Conservation (phyloP, 2,797 vertebrate species). For the Coregonus ussuriensis region DNA sequence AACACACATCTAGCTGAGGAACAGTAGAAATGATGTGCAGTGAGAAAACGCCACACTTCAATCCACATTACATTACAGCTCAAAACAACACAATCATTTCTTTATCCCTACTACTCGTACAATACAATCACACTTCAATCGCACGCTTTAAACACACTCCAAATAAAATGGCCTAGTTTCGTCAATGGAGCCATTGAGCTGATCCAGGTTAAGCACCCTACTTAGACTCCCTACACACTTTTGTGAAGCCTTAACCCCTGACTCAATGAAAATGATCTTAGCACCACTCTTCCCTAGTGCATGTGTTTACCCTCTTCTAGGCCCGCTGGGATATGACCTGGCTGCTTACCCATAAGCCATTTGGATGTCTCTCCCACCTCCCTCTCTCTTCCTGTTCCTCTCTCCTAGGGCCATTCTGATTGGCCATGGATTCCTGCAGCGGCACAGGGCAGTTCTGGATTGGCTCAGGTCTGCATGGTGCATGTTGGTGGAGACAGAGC, state of each 20-base stretch:
- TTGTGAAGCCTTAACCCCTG: slow-evolving; percentile 13
- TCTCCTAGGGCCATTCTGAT: slow-evolving; percentile 24
- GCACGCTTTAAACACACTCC: not conserved
- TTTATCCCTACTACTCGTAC: not conserved
- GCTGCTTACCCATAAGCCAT: slow-evolving; percentile 9
- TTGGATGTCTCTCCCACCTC: slow-evolving; percentile 18
- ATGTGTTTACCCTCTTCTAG: slow-evolving; percentile 25
- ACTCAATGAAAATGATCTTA: slow-evolving; percentile 24
- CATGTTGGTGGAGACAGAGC: not conserved
- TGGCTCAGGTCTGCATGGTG: no score
- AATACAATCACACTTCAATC: not conserved
- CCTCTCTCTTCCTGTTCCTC: slow-evolving; percentile 23
- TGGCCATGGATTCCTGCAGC: not conserved
- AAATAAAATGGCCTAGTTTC: not conserved
- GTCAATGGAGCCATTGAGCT: not conserved
- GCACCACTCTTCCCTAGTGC: slow-evolving; percentile 4
- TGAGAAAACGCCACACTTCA: not conserved
- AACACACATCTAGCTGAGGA: not conserved
- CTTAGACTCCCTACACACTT: not conserved
- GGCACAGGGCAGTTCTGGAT: not conserved
- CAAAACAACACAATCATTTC: slow-evolving; percentile 9
- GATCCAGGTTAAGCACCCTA: not conserved
- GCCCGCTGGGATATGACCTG: slow-evolving; percentile 26
- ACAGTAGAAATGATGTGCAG: slow-evolving; percentile 27
- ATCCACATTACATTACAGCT: slow-evolving; percentile 36